Base-by-base conservation (phyloP, 2,113 vertebrate genomes). In the Trinectes maculatus region DNA sequence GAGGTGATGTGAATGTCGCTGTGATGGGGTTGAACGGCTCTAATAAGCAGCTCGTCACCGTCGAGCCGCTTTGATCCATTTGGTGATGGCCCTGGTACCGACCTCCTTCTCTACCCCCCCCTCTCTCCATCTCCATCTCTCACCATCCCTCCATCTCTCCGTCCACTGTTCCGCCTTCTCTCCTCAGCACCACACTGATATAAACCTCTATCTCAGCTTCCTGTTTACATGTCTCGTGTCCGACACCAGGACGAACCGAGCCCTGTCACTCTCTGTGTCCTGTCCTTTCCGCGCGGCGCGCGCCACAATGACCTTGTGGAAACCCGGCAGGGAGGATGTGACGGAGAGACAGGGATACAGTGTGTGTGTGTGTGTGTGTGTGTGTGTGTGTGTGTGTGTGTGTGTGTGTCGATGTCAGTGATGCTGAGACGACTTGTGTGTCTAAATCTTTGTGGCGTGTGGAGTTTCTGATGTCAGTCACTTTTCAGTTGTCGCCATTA, bases 291-390 rank as follows among this genome's bases (percentile, higher is more conserved):
- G 85, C 83, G 72, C 77, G 81, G 85, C 80, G 85, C 78, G 79
- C 49, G 80, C 52, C 80, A 76, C 64, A 80, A 85, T 87, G 87
- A 89, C 87, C 87, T 89, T 89, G 87, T 83, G 65, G 77, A 81
- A 77, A 61, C 51, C 76, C 74, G 57, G 53, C 63, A 33, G 81
- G 79, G 79, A 51, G 67, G 56, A 63, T 29, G 28, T 60, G 83
- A 79, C 51, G 44, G 79, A 66, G 71, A 31, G 61, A 21, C 19
- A 46, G 11, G n/a, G 29, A 55, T n/a, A n/a, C n/a, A n/a, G n/a
- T 37, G 34, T 18, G 39, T 40, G 39, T 40, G n/a, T n/a, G 36
- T 39, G 36, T 39, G 36, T 37, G 36, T 34, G 33, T 34, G 33
- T 34, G 10, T 37, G 10, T 37, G 10, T 37, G 10, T 37, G 34